phyloP scores from a whole-genome alignment of 2,888 invertebrate genomes.

The Euphydryas editha region DNA sequence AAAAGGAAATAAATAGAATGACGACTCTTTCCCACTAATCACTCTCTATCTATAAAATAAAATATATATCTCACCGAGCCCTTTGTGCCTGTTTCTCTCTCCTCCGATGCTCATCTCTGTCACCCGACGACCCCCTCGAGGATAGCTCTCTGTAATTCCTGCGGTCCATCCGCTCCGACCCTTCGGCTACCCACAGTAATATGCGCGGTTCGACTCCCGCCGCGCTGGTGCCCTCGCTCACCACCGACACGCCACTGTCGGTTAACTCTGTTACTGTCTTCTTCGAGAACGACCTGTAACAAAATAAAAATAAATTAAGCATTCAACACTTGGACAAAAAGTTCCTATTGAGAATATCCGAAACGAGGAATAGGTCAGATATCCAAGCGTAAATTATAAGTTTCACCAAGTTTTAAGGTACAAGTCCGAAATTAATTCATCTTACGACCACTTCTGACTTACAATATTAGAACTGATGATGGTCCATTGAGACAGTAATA shows the following conservation, averaged over 20 bases:
- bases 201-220: conserved; percentile 62
- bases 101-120: conserved; percentile 57
- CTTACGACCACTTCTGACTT: too few relatives aligned
- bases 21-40: conserved; percentile 45
- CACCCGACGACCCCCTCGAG: conserved; percentile 59
- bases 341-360: too few relatives aligned
- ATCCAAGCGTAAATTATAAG: too few relatives aligned
- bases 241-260: conserved; percentile 91
- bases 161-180: conserved; percentile 53
- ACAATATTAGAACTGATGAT: too few relatives aligned
- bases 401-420: too few relatives aligned
- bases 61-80: conserved; percentile 28
- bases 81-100: conserved; percentile 37
- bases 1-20: too few relatives aligned
- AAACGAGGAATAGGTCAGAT: too few relatives aligned
- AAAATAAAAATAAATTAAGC: not conserved
- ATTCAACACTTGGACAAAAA: not conserved
- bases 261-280: conserved; percentile 88
- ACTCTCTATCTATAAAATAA: not conserved
- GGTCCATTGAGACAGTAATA: too few relatives aligned
- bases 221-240: conserved; percentile 83
- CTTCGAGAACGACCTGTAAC: conserved; percentile 83
- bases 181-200: conserved; percentile 75
- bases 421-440: too few relatives aligned
- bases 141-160: conserved; percentile 45